Evolutionary conservation across 1,140 invertebrate species (phyloP).

Genomic region (Drosophila kikkawai): DNA sequence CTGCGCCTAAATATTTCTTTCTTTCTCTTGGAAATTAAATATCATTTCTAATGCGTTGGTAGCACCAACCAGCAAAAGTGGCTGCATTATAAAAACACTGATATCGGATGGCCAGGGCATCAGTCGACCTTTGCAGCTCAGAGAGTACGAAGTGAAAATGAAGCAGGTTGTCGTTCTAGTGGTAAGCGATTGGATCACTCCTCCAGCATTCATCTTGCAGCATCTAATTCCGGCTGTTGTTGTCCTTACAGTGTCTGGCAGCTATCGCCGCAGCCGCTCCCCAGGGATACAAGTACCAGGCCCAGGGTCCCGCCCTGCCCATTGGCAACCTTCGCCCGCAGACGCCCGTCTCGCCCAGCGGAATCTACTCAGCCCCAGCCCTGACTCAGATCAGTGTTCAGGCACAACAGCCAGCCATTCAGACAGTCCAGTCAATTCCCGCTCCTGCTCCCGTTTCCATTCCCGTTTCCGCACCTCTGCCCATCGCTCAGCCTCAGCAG

Average conservation of each 20-base stretch:
- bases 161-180: constrained; percentile 64
- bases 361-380: constrained; percentile 56
- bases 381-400: constrained; percentile 36
- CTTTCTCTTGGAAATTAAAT: constrained; percentile 43
- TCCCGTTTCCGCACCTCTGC: constrained; percentile 21
- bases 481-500: constrained; percentile 22
- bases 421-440: constrained; percentile 26
- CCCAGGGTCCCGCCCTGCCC: constrained; percentile 40
- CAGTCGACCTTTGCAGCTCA: constrained; percentile 57
- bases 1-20: constrained; percentile 53
- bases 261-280: constrained; percentile 57
- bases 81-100: constrained; percentile 73
- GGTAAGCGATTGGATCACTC: constrained; percentile 43
- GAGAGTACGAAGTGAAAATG: constrained; percentile 60
- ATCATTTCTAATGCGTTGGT: constrained; percentile 33
- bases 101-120: constrained; percentile 36
- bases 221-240: neutral
- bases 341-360: constrained; percentile 58
- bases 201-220: neutral
- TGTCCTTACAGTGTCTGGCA: constrained; percentile 57
- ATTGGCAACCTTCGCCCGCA: constrained; percentile 69
- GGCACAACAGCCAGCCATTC: constrained; percentile 43
- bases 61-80: constrained; percentile 1
- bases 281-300: constrained; percentile 74
- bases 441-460: constrained; percentile 15